These are phyloP conservation scores for Acropora tenuis DNA, from an alignment of 64 coral and sea anemone genomes.

Conservation along the genomic window DNA sequence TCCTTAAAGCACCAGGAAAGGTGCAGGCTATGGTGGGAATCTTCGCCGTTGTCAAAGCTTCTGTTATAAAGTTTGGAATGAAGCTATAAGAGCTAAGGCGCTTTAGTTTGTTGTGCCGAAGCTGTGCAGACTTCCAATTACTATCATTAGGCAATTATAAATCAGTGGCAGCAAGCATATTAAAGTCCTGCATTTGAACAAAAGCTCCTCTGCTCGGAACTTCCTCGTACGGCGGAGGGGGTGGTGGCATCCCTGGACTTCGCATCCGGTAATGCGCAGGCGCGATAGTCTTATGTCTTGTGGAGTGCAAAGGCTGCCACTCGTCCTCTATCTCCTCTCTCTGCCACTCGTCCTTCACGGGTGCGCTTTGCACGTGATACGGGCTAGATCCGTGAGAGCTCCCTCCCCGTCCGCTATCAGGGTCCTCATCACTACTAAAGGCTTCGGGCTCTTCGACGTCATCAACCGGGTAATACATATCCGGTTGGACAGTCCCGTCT, in stretches of 20 bases:
- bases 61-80: too few relatives aligned
- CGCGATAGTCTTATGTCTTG: not conserved
- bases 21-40: too few relatives aligned
- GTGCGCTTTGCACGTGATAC: slow-evolving; percentile 33
- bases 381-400: slow-evolving; percentile 54
- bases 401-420: slow-evolving; percentile 81
- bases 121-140: not conserved
- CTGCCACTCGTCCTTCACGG: not conserved
- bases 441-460: slow-evolving; percentile 23
- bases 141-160: not conserved
- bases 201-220: slow-evolving; percentile 14
- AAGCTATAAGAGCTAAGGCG: not conserved
- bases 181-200: slow-evolving; percentile 24
- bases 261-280: not conserved
- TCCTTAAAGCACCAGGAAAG: too few relatives aligned
- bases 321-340: not conserved
- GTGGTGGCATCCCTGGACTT: not conserved
- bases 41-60: too few relatives aligned
- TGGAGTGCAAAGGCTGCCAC: not conserved
- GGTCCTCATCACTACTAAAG: slow-evolving; percentile 72
- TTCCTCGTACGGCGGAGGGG: slow-evolving; percentile 49
- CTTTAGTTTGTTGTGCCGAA: not conserved
- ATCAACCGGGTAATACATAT: slow-evolving; percentile 59
- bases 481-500: slow-evolving; percentile 4
- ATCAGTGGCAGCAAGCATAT: slow-evolving; percentile 33